Evolutionary conservation across 2,888 invertebrate species (phyloP).

Genomic region (Synergus laeviventris): DNA sequence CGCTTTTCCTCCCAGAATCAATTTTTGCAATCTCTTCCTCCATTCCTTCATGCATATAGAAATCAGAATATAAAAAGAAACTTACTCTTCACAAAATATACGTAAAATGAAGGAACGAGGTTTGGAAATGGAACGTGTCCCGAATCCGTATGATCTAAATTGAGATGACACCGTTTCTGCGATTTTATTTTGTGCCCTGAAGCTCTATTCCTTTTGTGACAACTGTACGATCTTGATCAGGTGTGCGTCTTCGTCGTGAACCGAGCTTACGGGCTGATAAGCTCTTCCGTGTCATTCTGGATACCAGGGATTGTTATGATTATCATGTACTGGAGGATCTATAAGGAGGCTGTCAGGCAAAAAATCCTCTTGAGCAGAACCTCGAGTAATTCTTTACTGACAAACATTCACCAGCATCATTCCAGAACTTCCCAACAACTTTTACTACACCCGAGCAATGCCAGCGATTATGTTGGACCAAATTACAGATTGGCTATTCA

Average conservation of each 20-base stretch:
- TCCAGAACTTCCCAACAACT: constrained; percentile 71
- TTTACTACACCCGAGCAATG: constrained; percentile 68
- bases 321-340: constrained; percentile 91
- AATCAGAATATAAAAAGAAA: background rate
- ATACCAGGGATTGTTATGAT: constrained; percentile 95
- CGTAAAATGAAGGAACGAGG: background rate
- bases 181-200: background rate
- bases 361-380: constrained; percentile 88
- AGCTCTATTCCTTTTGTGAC: constrained; percentile 8
- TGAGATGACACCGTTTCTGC: background rate
- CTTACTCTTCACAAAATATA: background rate
- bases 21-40: constrained; percentile 15
- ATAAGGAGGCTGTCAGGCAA: constrained; percentile 88
- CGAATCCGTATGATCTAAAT: background rate
- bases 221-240: constrained; percentile 54
- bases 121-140: background rate
- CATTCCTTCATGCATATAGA: constrained; percentile 1
- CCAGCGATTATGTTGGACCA: constrained; percentile 64
- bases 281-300: constrained; percentile 94
- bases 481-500: constrained; percentile 81
- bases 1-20: constrained; percentile 22
- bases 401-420: constrained; percentile 88
- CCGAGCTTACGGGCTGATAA: constrained; percentile 90
- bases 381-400: constrained; percentile 88
- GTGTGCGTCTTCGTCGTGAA: constrained; percentile 91